phyloP scores from a whole-genome alignment of 2,113 vertebrate species.

The Parus major region DNA sequence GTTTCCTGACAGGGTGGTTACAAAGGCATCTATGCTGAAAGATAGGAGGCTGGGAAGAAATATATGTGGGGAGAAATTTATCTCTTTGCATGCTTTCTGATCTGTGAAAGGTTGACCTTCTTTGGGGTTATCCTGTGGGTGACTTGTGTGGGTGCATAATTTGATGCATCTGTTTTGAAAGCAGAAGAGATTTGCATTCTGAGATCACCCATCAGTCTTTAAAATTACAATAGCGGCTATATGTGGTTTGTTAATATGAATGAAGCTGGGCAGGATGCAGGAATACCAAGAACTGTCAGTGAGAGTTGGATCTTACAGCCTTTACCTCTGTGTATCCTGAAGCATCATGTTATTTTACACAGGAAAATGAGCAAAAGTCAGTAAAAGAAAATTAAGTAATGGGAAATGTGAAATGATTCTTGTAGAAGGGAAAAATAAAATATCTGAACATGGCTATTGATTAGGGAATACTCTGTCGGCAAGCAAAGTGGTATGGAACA shows the following conservation, averaged over 20 bases:
- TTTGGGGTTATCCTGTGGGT: not conserved
- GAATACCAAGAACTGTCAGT: not conserved
- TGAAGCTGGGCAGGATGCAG: not conserved
- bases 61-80: not conserved
- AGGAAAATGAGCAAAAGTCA: not conserved
- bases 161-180: not conserved
- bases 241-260: slow-evolving; percentile 14
- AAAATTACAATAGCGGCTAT: not conserved
- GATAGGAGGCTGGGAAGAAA: not conserved
- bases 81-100: not conserved
- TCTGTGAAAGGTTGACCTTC: not conserved
- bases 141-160: not conserved
- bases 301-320: not conserved
- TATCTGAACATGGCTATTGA: not conserved
- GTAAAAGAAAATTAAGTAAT: not conserved
- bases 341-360: not conserved
- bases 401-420: not conserved
- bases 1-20: not conserved
- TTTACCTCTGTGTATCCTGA: not conserved
- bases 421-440: not conserved
- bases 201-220: slow-evolving; percentile 11
- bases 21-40: not conserved
- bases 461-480: not conserved
- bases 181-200: slow-evolving; percentile 12
- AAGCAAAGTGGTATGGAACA: not conserved